These are phyloP conservation scores for Zhengitettix transpicula DNA, from an alignment of 2,888 invertebrate genomes.

Conservation along the genomic window DNA sequence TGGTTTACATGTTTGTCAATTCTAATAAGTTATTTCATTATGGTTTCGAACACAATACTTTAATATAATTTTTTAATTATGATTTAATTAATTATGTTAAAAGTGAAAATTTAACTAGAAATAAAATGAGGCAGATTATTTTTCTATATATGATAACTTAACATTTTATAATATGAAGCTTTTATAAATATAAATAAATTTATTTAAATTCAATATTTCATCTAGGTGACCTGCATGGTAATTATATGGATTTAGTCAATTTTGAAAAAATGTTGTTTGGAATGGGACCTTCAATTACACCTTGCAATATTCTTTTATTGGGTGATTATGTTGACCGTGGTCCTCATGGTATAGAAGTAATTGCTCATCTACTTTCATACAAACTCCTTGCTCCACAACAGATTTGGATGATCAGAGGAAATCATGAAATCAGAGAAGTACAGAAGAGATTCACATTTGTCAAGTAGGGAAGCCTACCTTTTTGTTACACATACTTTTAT, in stretches of 20 bases:
- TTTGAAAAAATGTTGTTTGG: conserved; percentile 57
- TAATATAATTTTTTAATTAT: no score
- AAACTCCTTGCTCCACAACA: conserved; percentile 49
- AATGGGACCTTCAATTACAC: conserved; percentile 43
- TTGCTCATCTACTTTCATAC: conserved; percentile 51
- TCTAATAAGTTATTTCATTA: no score
- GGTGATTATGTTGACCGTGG: conserved; percentile 68
- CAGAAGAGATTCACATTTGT: conserved; percentile 56
- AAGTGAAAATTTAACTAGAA: no score
- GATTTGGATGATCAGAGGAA: conserved; percentile 48
- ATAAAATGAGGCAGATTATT: no score
- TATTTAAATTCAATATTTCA: not conserved
- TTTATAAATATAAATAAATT: no score
- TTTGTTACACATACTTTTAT: not conserved
- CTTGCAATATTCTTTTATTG: conserved; percentile 48
- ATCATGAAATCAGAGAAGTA: conserved; percentile 58
- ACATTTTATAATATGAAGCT: no score
- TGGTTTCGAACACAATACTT: no score
- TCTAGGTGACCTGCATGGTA: conserved; percentile 58
- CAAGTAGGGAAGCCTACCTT: not conserved
- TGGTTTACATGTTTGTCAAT: no score
- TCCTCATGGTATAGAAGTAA: conserved; percentile 45
- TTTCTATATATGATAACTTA: no score
- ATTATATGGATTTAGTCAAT: conserved; percentile 44
- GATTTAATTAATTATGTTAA: no score